A percentile compares a stretch with the other conserved stretches of the same genome.
phyloP scores from a whole-genome alignment of 2,888 invertebrate genomes.

The Linyphia triangularis region DNA sequence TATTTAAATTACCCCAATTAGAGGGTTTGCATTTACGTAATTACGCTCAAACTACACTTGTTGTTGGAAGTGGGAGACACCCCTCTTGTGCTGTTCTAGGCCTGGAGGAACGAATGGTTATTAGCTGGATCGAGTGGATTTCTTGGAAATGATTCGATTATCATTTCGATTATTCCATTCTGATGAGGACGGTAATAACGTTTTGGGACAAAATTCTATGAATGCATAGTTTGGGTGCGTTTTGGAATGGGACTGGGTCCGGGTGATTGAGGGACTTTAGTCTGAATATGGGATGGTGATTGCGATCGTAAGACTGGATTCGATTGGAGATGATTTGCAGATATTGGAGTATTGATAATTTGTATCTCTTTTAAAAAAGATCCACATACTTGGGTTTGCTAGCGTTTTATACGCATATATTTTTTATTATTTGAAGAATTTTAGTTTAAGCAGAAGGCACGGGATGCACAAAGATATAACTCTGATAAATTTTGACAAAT shows the following conservation, averaged over 20 bases:
- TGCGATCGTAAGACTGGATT: neutral
- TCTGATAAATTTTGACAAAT: no score
- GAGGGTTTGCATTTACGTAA: slow-evolving; percentile 64
- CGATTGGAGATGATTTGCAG: no score
- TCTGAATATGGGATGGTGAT: neutral
- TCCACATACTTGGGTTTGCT: no score
- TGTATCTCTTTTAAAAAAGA: no score
- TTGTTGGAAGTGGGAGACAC: slow-evolving; percentile 31
- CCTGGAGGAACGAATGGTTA: slow-evolving; percentile 21
- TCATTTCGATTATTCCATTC: slow-evolving; percentile 49
- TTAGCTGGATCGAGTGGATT: slow-evolving; percentile 26
- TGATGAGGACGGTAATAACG: slow-evolving; percentile 19
- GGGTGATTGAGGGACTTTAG: neutral
- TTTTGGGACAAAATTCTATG: slow-evolving; percentile 26
- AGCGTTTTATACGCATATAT: no score
- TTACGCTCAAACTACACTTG: slow-evolving; percentile 66
- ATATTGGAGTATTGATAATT: neutral
- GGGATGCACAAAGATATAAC: no score
- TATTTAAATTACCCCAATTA: slow-evolving; percentile 74
- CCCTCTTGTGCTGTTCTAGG: neutral
- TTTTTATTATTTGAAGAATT: no score
- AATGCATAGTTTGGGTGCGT: neutral
- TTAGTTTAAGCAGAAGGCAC: no score
- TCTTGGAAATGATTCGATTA: slow-evolving; percentile 56
- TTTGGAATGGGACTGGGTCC: neutral